Conservation (phyloP, 2,888 invertebrate species). For the Sylvicola fuscatus region DNA sequence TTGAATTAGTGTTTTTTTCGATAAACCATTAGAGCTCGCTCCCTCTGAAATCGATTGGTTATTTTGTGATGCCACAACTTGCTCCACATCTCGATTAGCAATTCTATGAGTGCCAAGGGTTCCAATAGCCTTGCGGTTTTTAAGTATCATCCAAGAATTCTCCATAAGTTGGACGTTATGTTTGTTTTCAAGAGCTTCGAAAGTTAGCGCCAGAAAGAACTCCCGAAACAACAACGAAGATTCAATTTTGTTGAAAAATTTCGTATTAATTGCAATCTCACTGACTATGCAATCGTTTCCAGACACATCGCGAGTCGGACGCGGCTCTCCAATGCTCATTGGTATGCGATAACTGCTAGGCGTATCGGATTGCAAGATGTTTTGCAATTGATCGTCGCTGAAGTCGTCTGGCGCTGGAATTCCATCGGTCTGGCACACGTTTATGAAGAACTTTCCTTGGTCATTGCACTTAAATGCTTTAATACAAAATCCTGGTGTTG, state of each 20-base stretch:
- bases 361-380: constrained; percentile 45
- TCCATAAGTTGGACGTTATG: constrained; percentile 47
- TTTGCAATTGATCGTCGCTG: constrained; percentile 43
- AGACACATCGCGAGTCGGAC: constrained; percentile 55
- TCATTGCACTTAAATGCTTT: constrained; percentile 45
- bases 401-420: constrained; percentile 55
- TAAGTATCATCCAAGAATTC: constrained; percentile 43
- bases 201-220: constrained; percentile 59
- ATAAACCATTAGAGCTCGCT: too few relatives aligned
- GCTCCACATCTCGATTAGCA: constrained; percentile 41
- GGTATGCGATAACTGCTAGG: constrained; percentile 59
- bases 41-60: neutral
- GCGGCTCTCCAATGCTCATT: constrained; percentile 75
- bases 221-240: constrained; percentile 47
- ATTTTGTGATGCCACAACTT: constrained; percentile 4
- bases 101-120: constrained; percentile 52
- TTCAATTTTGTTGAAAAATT: constrained; percentile 55
- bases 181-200: constrained; percentile 63
- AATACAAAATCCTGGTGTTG: constrained; percentile 47
- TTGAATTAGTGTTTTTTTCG: constrained; percentile 10
- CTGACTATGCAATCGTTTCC: constrained; percentile 52
- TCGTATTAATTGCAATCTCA: constrained; percentile 65
- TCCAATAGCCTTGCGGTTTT: constrained; percentile 54
- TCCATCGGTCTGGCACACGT: constrained; percentile 61
- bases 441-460: constrained; percentile 62